These are phyloP conservation scores for Holocentrus rufus DNA, from an alignment of 2,797 vertebrate genomes.

Conservation along the genomic window DNA sequence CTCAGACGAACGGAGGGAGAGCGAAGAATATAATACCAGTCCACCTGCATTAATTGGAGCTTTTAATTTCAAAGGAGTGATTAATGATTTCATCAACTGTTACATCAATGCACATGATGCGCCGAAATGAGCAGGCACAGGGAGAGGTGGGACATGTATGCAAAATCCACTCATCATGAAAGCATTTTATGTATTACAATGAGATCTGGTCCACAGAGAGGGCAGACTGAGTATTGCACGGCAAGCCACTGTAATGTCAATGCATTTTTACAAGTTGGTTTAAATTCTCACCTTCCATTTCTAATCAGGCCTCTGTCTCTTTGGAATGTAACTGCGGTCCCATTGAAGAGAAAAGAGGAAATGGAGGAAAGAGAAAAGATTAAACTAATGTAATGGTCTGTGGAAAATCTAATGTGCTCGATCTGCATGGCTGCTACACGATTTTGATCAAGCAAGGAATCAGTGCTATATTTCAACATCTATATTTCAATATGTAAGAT, in stretches of 20 bases:
- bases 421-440: neutral
- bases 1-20: constrained; percentile 53
- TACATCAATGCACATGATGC: constrained; percentile 67
- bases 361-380: constrained; percentile 13
- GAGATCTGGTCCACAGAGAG: constrained; percentile 38
- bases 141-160: constrained; percentile 50
- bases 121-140: constrained; percentile 55
- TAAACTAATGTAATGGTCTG: constrained; percentile 1
- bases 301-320: constrained; percentile 95
- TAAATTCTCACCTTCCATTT: constrained; percentile 90
- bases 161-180: constrained; percentile 63
- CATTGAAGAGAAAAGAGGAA: constrained; percentile 33
- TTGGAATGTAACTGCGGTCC: constrained; percentile 90
- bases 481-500: constrained; percentile 24
- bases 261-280: constrained; percentile 32
- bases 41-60: constrained; percentile 76
- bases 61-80: constrained; percentile 71
- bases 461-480: neutral
- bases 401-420: neutral
- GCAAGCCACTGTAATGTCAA: constrained; percentile 42
- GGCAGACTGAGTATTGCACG: constrained; percentile 4
- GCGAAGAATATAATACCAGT: constrained; percentile 66
- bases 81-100: constrained; percentile 78
- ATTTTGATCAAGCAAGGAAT: too few species aligned
- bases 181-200: constrained; percentile 55